phyloP scores from a whole-genome alignment of 1,140 invertebrate genomes.

The Eriocheir sinensis region DNA sequence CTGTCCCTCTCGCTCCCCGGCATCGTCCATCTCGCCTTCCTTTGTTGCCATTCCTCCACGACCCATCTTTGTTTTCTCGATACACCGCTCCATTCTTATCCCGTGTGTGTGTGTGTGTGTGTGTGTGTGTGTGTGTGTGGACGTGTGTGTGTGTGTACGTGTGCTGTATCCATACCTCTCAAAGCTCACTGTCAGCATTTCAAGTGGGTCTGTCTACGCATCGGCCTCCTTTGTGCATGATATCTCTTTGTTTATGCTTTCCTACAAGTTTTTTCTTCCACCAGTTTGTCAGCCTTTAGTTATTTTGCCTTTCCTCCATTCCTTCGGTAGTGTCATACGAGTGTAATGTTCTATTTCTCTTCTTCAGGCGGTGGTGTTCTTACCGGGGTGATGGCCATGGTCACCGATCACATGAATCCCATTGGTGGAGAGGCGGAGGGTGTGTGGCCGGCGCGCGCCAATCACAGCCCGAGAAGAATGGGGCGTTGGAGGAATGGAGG shows the following conservation, averaged over 20 bases:
- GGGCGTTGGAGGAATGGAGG: neutral
- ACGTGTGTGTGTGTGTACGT: neutral
- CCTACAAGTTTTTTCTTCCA: too few species aligned
- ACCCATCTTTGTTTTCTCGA: neutral
- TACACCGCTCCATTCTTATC: neutral
- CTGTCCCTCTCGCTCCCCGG: too few species aligned
- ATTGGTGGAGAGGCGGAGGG: neutral
- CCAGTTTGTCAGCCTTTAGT: too few species aligned
- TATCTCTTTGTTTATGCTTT: too few species aligned
- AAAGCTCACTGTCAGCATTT: neutral
- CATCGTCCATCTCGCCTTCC: too few species aligned
- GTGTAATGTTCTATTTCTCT: neutral
- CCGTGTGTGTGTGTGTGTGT: neutral
- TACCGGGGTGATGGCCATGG: neutral
- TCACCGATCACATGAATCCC: too few species aligned
- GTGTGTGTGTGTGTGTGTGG: too few species aligned
- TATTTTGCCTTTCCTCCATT: too few species aligned
- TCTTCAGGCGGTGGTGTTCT: neutral
- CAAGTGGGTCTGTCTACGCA: neutral
- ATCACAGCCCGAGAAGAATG: neutral
- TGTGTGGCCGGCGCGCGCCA: neutral
- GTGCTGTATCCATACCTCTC: neutral
- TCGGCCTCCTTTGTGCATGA: neutral
- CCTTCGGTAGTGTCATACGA: too few species aligned
- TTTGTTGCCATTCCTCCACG: neutral